Percentiles rank a stretch among this genome's conserved stretches.
phyloP scores from a whole-genome alignment of 2,888 invertebrate species.

The Leptarthrus brevirostris region DNA sequence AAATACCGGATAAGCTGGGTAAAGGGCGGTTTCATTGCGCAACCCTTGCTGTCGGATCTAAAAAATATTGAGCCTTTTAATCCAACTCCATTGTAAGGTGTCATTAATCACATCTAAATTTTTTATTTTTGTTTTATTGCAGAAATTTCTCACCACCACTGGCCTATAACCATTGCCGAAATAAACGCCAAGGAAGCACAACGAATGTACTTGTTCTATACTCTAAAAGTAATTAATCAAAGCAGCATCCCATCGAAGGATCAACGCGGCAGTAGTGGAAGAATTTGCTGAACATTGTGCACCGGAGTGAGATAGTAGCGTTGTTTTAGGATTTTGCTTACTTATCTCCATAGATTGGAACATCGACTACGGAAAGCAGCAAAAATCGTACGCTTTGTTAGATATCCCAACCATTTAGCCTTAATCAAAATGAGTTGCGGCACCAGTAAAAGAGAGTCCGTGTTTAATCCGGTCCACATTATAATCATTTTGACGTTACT shows the following conservation, averaged over 20 bases:
- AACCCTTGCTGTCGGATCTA: not conserved
- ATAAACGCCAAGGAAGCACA: conserved; percentile 4
- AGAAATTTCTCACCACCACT: conserved; percentile 16
- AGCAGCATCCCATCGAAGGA: not conserved
- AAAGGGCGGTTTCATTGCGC: not conserved
- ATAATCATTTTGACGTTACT: conserved; percentile 11
- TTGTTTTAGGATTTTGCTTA: not conserved
- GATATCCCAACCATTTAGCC: conserved; percentile 15
- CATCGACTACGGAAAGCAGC: not conserved
- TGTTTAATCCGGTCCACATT: conserved; percentile 16
- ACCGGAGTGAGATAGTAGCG: not conserved
- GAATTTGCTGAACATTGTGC: not conserved
- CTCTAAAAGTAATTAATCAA: conserved; percentile 33
- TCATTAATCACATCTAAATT: conserved; percentile 35
- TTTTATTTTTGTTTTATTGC: conserved; percentile 14
- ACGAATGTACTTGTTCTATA: conserved; percentile 20
- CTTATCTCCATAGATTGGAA: conserved; percentile 1
- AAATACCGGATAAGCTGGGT: not conserved
- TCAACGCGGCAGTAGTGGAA: not conserved
- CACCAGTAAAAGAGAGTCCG: conserved; percentile 7
- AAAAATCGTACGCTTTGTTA: not conserved
- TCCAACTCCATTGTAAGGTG: not conserved
- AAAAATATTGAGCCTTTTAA: conserved; percentile 19
- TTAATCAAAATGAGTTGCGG: conserved; percentile 19
- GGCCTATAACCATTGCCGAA: conserved; percentile 15